A percentile compares a stretch with the other conserved stretches of the same genome.
Conservation (phyloP, 2,888 invertebrate species). For the Philaethria dido region DNA sequence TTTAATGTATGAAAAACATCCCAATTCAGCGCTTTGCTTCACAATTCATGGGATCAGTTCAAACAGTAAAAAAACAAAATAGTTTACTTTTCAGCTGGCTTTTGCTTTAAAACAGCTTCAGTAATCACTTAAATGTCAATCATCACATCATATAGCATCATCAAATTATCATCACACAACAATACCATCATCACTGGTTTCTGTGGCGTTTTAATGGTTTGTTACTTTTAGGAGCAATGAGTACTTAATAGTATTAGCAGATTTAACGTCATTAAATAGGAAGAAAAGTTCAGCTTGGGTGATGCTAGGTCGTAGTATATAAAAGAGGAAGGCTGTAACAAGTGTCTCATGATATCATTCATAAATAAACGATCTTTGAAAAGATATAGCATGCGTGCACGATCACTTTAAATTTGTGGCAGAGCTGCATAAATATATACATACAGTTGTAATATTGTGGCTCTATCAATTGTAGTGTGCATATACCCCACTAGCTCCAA, state of each 20-base stretch:
- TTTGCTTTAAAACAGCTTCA: slow-evolving; percentile 20
- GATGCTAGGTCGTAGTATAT: not conserved
- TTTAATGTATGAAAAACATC: slow-evolving; percentile 25
- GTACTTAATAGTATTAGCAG: not conserved
- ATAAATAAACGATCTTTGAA: not conserved
- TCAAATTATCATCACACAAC: no score
- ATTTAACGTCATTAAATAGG: not conserved
- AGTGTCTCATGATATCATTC: not conserved
- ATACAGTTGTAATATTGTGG: not conserved
- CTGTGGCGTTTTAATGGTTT: not conserved
- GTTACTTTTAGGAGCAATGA: not conserved
- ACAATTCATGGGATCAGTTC: slow-evolving; percentile 20
- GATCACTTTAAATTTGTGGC: not conserved
- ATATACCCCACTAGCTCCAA: slow-evolving; percentile 4
- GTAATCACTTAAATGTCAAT: slow-evolving; percentile 19
- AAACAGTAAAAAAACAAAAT: slow-evolving; percentile 23
- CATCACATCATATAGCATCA: no score
- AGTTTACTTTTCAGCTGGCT: slow-evolving; percentile 14
- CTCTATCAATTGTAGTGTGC: slow-evolving; percentile 6
- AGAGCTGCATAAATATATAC: not conserved
- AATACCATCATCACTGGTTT: no score
- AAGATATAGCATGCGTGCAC: no score
- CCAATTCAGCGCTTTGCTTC: slow-evolving; percentile 11
- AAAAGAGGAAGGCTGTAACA: not conserved
- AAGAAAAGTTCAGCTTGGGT: not conserved